Conservation (phyloP, 1,140 invertebrate genomes). For the Aphelinus atriplicis region DNA sequence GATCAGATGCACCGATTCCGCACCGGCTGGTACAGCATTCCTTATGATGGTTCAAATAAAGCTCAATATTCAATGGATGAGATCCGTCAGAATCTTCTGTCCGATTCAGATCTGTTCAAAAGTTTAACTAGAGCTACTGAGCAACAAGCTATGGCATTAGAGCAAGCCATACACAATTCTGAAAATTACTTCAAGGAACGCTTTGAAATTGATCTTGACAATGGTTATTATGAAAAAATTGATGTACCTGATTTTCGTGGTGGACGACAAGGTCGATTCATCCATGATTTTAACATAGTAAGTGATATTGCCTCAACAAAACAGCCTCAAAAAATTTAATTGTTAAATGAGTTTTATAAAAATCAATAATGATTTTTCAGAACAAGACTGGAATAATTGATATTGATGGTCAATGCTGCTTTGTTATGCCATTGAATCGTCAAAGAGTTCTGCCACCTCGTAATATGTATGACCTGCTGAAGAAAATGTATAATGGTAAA, state of each 20-base stretch:
- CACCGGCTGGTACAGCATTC: slow-evolving; percentile 76
- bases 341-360: slow-evolving; percentile 29
- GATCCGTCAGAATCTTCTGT: slow-evolving; percentile 52
- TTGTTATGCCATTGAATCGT: slow-evolving; percentile 88
- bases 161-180: slow-evolving; percentile 46
- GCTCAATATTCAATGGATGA: slow-evolving; percentile 55
- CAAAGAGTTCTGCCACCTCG: slow-evolving; percentile 79
- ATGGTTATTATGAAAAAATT: slow-evolving; percentile 78
- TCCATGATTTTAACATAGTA: slow-evolving; percentile 88
- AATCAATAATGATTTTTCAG: slow-evolving; percentile 50
- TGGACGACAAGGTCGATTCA: slow-evolving; percentile 80
- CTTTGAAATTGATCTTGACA: slow-evolving; percentile 78
- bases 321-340: too few relatives aligned
- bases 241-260: slow-evolving; percentile 83
- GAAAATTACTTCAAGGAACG: slow-evolving; percentile 76
- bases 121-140: slow-evolving; percentile 49
- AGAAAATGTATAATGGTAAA: slow-evolving; percentile 79
- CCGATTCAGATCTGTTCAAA: slow-evolving; percentile 55
- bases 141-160: slow-evolving; percentile 49
- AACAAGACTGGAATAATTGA: slow-evolving; percentile 90
- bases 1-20: slow-evolving; percentile 70
- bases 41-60: slow-evolving; percentile 65
- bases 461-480: slow-evolving; percentile 80
- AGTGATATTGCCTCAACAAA: not conserved
- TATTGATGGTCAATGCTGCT: slow-evolving; percentile 79